Evolutionary conservation across 2,113 vertebrate species (phyloP).

Genomic region (Dendropsophus ebraccatus): DNA sequence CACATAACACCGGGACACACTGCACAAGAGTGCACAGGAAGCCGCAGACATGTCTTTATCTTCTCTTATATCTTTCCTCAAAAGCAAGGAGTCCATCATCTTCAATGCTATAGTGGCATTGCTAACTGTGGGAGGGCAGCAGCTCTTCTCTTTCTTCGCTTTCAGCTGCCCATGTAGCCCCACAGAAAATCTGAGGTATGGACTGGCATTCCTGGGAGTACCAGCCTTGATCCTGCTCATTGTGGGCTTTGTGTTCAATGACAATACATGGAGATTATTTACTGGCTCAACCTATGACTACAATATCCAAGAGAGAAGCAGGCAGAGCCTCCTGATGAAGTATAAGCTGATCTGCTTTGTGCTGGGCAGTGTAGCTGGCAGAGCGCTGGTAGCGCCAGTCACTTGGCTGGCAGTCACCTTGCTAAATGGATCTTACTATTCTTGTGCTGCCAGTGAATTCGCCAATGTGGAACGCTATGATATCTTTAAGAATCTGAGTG

Average conservation of each 20-base stretch:
- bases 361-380: constrained; percentile 70
- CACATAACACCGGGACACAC: constrained; percentile 62
- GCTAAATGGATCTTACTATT: constrained; percentile 73
- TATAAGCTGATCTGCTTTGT: constrained; percentile 71
- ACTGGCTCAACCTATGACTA: constrained; percentile 64
- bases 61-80: constrained; percentile 67
- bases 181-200: constrained; percentile 74
- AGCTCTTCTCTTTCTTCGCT: constrained; percentile 72
- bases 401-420: constrained; percentile 75
- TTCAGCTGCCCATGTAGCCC: constrained; percentile 77
- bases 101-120: constrained; percentile 72
- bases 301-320: not conserved
- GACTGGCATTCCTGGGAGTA: constrained; percentile 72
- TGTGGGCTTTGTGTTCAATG: constrained; percentile 73
- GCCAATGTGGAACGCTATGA: constrained; percentile 61
- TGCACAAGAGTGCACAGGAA: not conserved
- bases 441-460: constrained; percentile 74
- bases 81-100: constrained; percentile 68
- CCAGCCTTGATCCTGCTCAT: constrained; percentile 75
- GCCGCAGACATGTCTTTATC: constrained; percentile 60
- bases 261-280: constrained; percentile 73
- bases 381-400: constrained; percentile 74
- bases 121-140: constrained; percentile 71
- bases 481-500: constrained; percentile 55
- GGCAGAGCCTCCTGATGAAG: constrained; percentile 60